Evolutionary conservation across 2,888 invertebrate species (phyloP), one percentile per base, ranked within the genome.

Genomic region (Therioaphis trifolii): DNA sequence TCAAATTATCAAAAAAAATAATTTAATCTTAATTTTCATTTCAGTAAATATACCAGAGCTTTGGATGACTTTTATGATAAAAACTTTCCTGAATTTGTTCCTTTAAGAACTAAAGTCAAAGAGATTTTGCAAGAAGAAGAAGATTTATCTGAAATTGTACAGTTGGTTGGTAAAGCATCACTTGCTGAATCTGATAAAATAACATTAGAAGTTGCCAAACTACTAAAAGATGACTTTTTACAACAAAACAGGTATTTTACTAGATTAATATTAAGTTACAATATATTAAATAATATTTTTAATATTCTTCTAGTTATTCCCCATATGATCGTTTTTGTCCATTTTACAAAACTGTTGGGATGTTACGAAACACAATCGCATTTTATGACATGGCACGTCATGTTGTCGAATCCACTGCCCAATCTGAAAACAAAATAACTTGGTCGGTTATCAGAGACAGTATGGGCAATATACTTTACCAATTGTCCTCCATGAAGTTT

Each of bases 41-140:
- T 90, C 90, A 97, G 97, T 90, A 99, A 99, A 91, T 99, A 99
- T 91, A 95, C 96, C 91, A 94, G 98, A 86, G 97, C 99, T 78
- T 91, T 99, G 87, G 99, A 99, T 88, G 99, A 99, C 89, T 99
- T 97, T 91, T 99, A 99, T 88, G 99, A 99, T 89, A 98, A 98
- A 91, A 96, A 96, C 91, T 98, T 95, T 92, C 92, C 93, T 11
- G 99, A 99, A 89, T 99, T 99, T 90, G 97, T 99, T 80, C 94
- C 98, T 15, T 92, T 99, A 84, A 93, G 99, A 90, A 98, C 97
- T 76, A 99, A 99, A 92, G 95, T 95, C 61, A 94, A 93, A 89
- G 97, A 98, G 90, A 98, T 98, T 89, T 92, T 97, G 29, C 97
- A 98, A 90, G 99, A 99, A 89, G 99, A 99, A 90, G 99, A 99